These are phyloP conservation scores for Syngnathoides biaculeatus DNA, from an alignment of 2,113 vertebrate species.

Conservation along the genomic window DNA sequence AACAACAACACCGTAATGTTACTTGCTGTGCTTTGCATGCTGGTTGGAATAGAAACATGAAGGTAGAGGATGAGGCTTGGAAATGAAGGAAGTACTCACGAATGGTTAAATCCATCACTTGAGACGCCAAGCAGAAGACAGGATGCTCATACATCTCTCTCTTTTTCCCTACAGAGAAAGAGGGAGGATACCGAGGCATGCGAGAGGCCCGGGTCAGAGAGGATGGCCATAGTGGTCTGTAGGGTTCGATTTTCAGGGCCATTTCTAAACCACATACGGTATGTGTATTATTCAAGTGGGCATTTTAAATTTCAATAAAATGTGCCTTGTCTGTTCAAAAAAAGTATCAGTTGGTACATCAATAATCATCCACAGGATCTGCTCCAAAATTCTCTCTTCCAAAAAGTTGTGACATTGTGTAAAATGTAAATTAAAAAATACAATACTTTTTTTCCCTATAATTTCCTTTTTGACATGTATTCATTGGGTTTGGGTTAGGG, in stretches of 20 bases:
- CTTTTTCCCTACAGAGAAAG: slow-evolving; percentile 99
- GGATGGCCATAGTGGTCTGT: slow-evolving; percentile 72
- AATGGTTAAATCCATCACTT: slow-evolving; percentile 99
- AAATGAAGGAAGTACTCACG: slow-evolving; percentile 98
- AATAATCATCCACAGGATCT: too few relatives aligned
- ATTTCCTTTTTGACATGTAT: too few relatives aligned
- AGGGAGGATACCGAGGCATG: slow-evolving; percentile 88
- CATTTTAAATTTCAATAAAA: neutral
- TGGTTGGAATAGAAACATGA: slow-evolving; percentile 67
- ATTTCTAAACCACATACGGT: neutral
- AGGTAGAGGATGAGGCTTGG: slow-evolving; percentile 37
- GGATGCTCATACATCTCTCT: slow-evolving; percentile 99
- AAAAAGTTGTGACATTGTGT: too few relatives aligned
- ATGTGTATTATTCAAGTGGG: neutral
- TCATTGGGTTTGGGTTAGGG: too few relatives aligned
- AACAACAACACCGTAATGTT: slow-evolving; percentile 59
- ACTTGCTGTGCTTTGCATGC: slow-evolving; percentile 65
- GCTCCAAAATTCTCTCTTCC: too few relatives aligned
- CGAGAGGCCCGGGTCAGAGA: slow-evolving; percentile 94
- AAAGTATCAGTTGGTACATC: neutral
- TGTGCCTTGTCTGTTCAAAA: neutral
- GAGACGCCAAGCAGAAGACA: slow-evolving; percentile 99
- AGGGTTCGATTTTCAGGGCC: slow-evolving; percentile 15
- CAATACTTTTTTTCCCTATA: too few relatives aligned
- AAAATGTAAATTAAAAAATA: too few relatives aligned